A percentile compares a stretch with the other conserved stretches of the same genome.
Evolutionary conservation across 2,888 invertebrate species (phyloP).

Genomic region (Metellina segmentata): DNA sequence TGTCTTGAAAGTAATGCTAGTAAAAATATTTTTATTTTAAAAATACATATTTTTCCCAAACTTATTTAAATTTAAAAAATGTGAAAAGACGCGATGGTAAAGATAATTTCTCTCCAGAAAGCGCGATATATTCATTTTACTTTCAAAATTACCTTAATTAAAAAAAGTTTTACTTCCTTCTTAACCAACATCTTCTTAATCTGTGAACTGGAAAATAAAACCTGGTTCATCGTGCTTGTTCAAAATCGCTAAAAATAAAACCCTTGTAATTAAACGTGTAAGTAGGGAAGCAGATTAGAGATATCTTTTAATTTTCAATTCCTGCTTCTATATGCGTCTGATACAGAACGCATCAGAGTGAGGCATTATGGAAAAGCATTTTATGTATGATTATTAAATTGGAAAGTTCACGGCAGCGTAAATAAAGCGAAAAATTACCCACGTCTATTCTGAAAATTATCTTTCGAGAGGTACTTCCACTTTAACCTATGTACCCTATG

Average conservation of each 20-base stretch:
- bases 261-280: not conserved
- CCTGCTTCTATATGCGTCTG: not conserved
- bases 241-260: not conserved
- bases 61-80: no score
- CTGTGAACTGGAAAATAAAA: no score
- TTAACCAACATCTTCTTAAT: no score
- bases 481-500: not conserved
- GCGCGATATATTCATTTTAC: no score
- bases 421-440: conserved; percentile 6
- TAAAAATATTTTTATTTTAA: no score
- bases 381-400: conserved; percentile 8
- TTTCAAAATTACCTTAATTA: no score
- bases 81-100: no score
- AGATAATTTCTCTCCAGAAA: no score
- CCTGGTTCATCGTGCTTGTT: no score
- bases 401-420: not conserved
- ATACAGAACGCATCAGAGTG: not conserved
- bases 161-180: no score
- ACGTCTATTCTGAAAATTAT: not conserved
- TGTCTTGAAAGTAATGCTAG: no score
- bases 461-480: not conserved
- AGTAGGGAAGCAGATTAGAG: not conserved
- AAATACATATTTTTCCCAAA: no score
- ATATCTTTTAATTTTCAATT: not conserved
- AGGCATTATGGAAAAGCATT: not conserved